Conservation (phyloP, 2,113 vertebrate species). For the Tamias sibiricus region DNA sequence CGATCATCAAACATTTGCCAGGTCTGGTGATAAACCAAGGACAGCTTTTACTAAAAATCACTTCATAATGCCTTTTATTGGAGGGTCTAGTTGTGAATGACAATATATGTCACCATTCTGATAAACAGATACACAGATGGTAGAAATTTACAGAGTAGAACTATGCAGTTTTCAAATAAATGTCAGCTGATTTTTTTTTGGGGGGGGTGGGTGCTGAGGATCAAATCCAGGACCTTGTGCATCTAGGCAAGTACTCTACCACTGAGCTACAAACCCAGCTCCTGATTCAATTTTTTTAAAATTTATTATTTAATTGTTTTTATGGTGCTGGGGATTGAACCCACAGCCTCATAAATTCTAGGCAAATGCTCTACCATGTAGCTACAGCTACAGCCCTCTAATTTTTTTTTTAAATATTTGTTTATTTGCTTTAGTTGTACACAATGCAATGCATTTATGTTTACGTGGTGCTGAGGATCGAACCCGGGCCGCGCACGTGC, state of each 20-base stretch:
- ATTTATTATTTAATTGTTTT: too few species aligned
- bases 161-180: conserved; percentile 68
- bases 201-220: too few species aligned
- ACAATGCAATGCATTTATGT: too few species aligned
- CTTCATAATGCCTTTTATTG: conserved; percentile 72
- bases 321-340: too few species aligned
- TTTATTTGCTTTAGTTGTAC: too few species aligned
- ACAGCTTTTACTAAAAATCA: conserved; percentile 82
- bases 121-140: conserved; percentile 57
- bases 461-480: too few species aligned
- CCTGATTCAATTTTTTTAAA: not conserved
- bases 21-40: conserved; percentile 69
- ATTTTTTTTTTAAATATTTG: too few species aligned
- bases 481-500: too few species aligned
- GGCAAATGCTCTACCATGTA: not conserved
- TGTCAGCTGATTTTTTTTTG: conserved; percentile 33
- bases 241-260: not conserved
- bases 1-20: conserved; percentile 74
- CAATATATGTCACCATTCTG: conserved; percentile 64
- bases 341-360: not conserved
- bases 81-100: conserved; percentile 74
- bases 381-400: not conserved
- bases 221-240: too few species aligned
- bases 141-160: conserved; percentile 70
- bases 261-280: not conserved